Base-by-base conservation (phyloP, 2,113 vertebrate genomes). In the Rhabdomys dilectus region DNA sequence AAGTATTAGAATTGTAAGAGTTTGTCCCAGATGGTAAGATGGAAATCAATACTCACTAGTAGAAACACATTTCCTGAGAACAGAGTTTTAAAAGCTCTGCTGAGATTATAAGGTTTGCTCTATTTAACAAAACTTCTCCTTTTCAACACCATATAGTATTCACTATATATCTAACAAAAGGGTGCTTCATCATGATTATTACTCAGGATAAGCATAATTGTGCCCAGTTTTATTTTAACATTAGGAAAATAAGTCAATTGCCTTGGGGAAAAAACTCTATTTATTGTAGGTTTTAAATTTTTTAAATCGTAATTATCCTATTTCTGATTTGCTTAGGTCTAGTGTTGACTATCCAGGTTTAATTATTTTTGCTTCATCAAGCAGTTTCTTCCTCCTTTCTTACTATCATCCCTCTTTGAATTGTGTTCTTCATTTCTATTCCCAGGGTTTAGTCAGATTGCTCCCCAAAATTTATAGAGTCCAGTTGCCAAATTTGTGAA, bases 401-500 rank as follows among this genome's bases (percentile, higher is more conserved):
- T 96, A 96, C 97, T 76, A 73, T 88, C 48, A 36, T 90, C 48
- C 29, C 86, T 60, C 56, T 95, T 96, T 86, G 88, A 97, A 66
- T 92, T 94, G 62, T 19, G n/a, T 82, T 97, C 95, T 64, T 94
- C 64, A 48, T 88, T 91, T 72, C 56, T 85, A 31, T 58, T 96
- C 91, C 85, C 58, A 82, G 96, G 93, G 73, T 53, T 96, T 88
- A 96, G 70, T 60, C 92, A 96, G 39, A 86, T 36, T 73, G 86
- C n/a, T 81, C 92, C 96, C 85, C 60, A 76, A 64, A 72, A 89
- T 96, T 97, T 96, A 78, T 96, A 72, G 82, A 4, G 26, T 26
- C 58, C 42, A 87, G 91, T 82, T 92, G 86, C 86, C 95, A 97
- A 91, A 95, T 95, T 86, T 51, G 53, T 94, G 85, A 96, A 95